Conservation (phyloP, 1,140 invertebrate genomes). For the Saccostrea glomerata region DNA sequence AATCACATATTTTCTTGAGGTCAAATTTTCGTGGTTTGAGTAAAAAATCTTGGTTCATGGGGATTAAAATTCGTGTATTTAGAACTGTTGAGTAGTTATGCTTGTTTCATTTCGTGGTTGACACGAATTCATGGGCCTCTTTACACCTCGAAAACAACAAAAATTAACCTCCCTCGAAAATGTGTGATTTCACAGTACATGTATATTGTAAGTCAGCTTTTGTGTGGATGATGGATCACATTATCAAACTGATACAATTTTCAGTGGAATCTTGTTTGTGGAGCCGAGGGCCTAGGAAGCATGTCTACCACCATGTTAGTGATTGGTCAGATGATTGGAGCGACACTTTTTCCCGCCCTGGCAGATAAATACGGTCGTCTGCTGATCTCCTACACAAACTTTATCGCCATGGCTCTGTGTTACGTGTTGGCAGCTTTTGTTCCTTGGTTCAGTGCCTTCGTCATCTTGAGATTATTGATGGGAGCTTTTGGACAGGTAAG, state of each 20-base stretch:
- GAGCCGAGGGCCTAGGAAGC: slow-evolving; percentile 59
- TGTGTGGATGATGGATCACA: too few species aligned
- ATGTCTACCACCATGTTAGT: slow-evolving; percentile 64
- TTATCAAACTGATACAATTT: not conserved
- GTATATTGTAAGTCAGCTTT: too few species aligned
- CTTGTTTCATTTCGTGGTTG: too few species aligned
- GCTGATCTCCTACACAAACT: slow-evolving; percentile 50
- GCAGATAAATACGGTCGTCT: slow-evolving; percentile 67
- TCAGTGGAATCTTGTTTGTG: slow-evolving; percentile 74
- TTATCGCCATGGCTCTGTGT: slow-evolving; percentile 35
- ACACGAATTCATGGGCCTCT: too few species aligned
- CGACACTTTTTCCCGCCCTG: slow-evolving; percentile 56
- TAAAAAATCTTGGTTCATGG: too few species aligned
- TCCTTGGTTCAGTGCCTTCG: slow-evolving; percentile 28
- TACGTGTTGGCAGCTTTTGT: slow-evolving; percentile 47
- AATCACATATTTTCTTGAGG: too few species aligned
- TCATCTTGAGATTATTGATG: slow-evolving; percentile 26
- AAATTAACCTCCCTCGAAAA: too few species aligned
- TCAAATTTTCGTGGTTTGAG: too few species aligned
- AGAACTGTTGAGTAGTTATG: too few species aligned
- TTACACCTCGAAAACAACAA: too few species aligned
- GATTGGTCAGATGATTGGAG: slow-evolving; percentile 64
- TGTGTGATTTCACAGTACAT: too few species aligned
- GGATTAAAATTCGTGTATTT: too few species aligned
- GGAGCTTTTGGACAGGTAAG: slow-evolving; percentile 9